A percentile compares a stretch with the other conserved stretches of the same genome.
These are phyloP conservation scores for Polypedilum pembai DNA, from an alignment of 1,140 invertebrate genomes.

Conservation along the genomic window DNA sequence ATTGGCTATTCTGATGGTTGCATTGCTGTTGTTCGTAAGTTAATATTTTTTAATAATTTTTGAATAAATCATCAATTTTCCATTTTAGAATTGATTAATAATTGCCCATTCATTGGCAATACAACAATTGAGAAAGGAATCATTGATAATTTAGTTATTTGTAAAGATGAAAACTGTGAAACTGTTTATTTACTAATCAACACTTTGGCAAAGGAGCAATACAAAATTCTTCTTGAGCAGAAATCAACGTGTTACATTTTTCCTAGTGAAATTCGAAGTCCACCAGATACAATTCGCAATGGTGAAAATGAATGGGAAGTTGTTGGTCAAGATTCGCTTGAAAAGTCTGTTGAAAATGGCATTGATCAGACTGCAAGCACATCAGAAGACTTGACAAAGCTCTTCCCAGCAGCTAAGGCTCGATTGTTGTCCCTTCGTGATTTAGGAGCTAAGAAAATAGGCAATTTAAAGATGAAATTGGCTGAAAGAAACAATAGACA, in stretches of 20 bases:
- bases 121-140: conserved; percentile 53
- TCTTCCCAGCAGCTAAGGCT: conserved; percentile 48
- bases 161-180: conserved; percentile 60
- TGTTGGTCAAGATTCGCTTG: conserved; percentile 32
- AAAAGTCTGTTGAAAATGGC: conserved; percentile 21
- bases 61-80: background rate
- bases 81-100: conserved; percentile 50
- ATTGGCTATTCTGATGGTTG: conserved; percentile 65
- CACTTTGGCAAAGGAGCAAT: conserved; percentile 53
- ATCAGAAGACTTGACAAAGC: conserved; percentile 37
- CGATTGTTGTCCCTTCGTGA: conserved; percentile 56
- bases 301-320: conserved; percentile 42
- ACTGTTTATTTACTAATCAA: conserved; percentile 61
- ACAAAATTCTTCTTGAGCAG: conserved; percentile 56
- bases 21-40: conserved; percentile 51
- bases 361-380: conserved; percentile 28
- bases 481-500: conserved; percentile 48
- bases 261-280: conserved; percentile 45
- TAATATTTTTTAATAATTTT: background rate
- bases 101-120: conserved; percentile 55
- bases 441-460: conserved; percentile 58
- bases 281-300: conserved; percentile 34
- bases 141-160: conserved; percentile 54
- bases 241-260: conserved; percentile 51
- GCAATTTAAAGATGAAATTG: conserved; percentile 56